A percentile compares a stretch with the other conserved stretches of the same genome.
These are phyloP conservation scores for Amiota minor DNA, from an alignment of 2,888 invertebrate genomes.

Conservation along the genomic window DNA sequence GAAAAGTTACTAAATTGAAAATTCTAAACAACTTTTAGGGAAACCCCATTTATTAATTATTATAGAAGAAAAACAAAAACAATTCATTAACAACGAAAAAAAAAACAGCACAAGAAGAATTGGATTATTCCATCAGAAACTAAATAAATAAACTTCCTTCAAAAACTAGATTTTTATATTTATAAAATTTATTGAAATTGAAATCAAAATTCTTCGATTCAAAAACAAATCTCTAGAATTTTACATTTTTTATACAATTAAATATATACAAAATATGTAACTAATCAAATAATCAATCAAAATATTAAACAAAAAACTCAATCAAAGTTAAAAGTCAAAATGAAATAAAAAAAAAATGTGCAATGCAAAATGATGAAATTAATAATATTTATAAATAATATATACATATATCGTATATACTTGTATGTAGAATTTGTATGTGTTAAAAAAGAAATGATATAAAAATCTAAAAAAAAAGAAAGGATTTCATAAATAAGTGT, in stretches of 20 bases:
- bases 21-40: slow-evolving; percentile 4
- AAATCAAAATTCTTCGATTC: slow-evolving; percentile 1
- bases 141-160: too few species aligned
- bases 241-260: slow-evolving; percentile 34
- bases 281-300: slow-evolving; percentile 11
- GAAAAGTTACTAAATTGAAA: slow-evolving; percentile 23
- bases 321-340: slow-evolving; percentile 6
- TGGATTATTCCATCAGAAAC: slow-evolving; percentile 1
- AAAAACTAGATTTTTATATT: too few species aligned
- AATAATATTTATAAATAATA: not conserved
- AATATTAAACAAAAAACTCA: not conserved
- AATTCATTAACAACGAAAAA: slow-evolving; percentile 22
- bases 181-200: not conserved
- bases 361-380: slow-evolving; percentile 37
- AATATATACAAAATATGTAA: slow-evolving; percentile 3
- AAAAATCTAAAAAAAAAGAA: slow-evolving; percentile 31
- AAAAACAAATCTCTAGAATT: slow-evolving; percentile 32
- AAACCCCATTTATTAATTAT: not conserved
- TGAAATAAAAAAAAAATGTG: slow-evolving; percentile 32
- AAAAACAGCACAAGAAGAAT: slow-evolving; percentile 10
- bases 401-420: slow-evolving; percentile 41
- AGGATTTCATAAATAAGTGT: slow-evolving; percentile 17
- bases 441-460: slow-evolving; percentile 38
- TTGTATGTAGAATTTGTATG: slow-evolving; percentile 35
- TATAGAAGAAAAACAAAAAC: not conserved